Percentiles rank a stretch among this genome's conserved stretches.
Evolutionary conservation across 2,888 invertebrate species (phyloP).

Genomic region (Bombyx huttoni): DNA sequence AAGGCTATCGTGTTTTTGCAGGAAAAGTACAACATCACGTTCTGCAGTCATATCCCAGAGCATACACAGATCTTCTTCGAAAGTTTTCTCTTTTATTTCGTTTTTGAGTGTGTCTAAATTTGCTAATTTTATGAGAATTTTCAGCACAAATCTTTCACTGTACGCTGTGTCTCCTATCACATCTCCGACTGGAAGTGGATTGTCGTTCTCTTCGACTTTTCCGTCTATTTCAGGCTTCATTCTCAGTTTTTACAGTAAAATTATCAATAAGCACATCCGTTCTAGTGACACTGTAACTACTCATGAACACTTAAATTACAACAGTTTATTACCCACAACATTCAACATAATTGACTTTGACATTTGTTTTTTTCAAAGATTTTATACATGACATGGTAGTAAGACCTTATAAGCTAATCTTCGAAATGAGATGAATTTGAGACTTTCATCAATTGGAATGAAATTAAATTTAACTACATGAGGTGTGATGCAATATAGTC

Average conservation of each 20-base stretch:
- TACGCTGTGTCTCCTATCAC: slow-evolving; percentile 86
- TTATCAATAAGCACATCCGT: too few species aligned
- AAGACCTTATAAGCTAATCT: too few species aligned
- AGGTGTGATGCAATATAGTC: too few species aligned
- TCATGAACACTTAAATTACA: too few species aligned
- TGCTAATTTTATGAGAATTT: slow-evolving; percentile 76
- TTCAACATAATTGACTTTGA: too few species aligned
- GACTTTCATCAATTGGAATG: too few species aligned
- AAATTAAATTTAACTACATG: too few species aligned
- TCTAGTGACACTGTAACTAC: too few species aligned
- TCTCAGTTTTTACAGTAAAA: background rate
- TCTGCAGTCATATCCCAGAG: slow-evolving; percentile 91
- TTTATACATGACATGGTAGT: too few species aligned
- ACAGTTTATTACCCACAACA: too few species aligned
- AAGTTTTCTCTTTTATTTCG: slow-evolving; percentile 69
- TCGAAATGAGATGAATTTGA: too few species aligned
- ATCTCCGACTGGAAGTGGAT: slow-evolving; percentile 72
- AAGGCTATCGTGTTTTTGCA: slow-evolving; percentile 78
- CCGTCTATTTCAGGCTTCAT: slow-evolving; percentile 20
- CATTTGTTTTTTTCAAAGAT: too few species aligned
- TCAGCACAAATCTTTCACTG: slow-evolving; percentile 81
- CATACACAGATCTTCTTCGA: slow-evolving; percentile 82
- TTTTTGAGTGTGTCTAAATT: slow-evolving; percentile 61
- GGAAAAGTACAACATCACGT: slow-evolving; percentile 79
- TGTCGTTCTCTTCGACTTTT: slow-evolving; percentile 19